phyloP scores from a whole-genome alignment of 1,140 invertebrate species.

The Nasonia longicornis region DNA sequence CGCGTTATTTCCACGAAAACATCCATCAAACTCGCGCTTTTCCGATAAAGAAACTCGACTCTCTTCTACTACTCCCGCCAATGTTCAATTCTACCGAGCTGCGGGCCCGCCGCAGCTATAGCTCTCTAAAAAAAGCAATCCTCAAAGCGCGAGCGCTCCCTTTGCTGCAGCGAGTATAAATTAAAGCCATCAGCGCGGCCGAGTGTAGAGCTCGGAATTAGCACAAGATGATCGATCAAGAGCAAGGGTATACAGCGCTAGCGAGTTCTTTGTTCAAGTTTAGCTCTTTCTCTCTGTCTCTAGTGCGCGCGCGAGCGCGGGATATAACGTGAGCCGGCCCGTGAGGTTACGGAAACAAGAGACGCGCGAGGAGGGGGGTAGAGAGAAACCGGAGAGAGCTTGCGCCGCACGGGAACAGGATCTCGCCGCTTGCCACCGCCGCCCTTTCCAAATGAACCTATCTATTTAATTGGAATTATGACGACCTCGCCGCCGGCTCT shows the following conservation, averaged over 20 bases:
- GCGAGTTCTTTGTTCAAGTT: neutral
- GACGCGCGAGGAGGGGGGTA: neutral
- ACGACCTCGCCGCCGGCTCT: conserved; percentile 51
- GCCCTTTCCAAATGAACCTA: conserved; percentile 39
- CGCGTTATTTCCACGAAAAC: neutral
- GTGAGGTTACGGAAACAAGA: conserved; percentile 5
- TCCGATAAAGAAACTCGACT: neutral
- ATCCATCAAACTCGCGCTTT: neutral
- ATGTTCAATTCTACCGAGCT: neutral
- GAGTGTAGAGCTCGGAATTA: neutral
- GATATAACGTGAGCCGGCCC: neutral
- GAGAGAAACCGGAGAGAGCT: neutral
- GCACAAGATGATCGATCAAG: conserved; percentile 2
- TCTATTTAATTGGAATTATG: conserved; percentile 58
- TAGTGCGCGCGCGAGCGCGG: neutral
- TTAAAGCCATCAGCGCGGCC: neutral
- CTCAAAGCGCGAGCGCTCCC: neutral
- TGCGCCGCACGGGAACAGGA: neutral
- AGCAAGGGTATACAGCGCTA: neutral
- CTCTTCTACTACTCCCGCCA: too few species aligned
- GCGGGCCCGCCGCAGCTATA: too few species aligned
- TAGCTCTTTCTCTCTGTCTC: neutral
- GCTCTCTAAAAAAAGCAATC: neutral
- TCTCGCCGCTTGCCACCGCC: neutral
- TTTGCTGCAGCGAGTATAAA: neutral